These are phyloP conservation scores for Tinamus major DNA, from an alignment of 2,797 vertebrate genomes.

Conservation along the genomic window DNA sequence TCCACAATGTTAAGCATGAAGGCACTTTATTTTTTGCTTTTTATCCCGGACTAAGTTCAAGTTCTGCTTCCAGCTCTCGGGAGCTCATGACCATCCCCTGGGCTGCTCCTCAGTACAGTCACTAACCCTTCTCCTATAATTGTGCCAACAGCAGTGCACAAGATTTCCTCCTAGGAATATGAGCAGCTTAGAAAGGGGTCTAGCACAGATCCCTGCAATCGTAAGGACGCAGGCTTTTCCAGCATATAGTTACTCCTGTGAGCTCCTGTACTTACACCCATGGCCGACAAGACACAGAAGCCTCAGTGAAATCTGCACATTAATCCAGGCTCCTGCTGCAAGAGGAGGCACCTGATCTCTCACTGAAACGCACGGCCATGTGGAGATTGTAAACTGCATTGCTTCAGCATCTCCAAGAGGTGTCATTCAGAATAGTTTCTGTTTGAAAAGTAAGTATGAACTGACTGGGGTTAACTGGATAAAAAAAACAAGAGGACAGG, in stretches of 20 bases:
- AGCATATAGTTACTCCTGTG: not conserved
- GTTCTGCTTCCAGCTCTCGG: not conserved
- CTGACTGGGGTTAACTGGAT: no score
- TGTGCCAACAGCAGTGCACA: not conserved
- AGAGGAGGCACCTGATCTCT: no score
- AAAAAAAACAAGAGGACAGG: no score
- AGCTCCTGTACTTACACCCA: not conserved
- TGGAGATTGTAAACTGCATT: no score
- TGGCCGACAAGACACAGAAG: not conserved
- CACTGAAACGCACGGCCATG: no score
- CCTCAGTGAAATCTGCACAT: not conserved
- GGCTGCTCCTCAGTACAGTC: not conserved
- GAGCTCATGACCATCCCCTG: not conserved
- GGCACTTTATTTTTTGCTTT: not conserved
- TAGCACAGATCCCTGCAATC: not conserved
- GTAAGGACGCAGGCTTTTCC: not conserved
- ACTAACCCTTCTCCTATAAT: not conserved
- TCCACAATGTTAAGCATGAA: not conserved
- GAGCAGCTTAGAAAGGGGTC: not conserved
- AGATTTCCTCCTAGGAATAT: not conserved
- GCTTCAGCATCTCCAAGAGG: no score
- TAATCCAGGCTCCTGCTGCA: not conserved
- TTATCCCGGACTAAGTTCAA: not conserved
- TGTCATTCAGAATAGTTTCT: no score
- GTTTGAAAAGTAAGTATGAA: no score